Evolutionary conservation across 2,888 invertebrate species (phyloP).

Genomic region (Erebia ligea): DNA sequence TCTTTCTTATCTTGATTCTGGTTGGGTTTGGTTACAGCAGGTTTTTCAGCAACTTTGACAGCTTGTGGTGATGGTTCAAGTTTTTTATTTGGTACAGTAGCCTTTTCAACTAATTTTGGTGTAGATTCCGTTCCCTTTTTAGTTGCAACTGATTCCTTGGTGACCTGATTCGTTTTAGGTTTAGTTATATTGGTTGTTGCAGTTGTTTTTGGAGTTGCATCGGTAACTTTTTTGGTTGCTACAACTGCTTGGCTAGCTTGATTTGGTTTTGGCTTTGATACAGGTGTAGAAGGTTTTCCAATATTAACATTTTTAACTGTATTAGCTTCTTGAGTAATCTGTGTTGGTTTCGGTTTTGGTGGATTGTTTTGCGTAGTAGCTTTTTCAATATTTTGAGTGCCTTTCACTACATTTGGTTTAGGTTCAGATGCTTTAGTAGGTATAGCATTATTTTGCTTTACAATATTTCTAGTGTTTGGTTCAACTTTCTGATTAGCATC

Average conservation of each 20-base stretch:
- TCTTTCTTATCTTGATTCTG: conserved; percentile 13
- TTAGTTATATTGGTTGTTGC: not conserved
- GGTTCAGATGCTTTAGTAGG: not conserved
- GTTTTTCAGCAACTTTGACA: not conserved
- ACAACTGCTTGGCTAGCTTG: not conserved
- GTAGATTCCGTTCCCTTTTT: not conserved
- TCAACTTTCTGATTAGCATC: conserved; percentile 1
- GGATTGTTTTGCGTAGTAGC: not conserved
- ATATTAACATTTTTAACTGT: not conserved
- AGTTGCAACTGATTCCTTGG: conserved; percentile 26
- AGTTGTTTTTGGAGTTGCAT: not conserved
- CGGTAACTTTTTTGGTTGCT: not conserved
- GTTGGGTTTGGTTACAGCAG: conserved; percentile 1
- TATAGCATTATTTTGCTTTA: not conserved
- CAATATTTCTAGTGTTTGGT: not conserved
- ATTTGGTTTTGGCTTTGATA: conserved; percentile 2
- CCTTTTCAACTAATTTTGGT: not conserved
- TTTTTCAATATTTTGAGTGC: not conserved
- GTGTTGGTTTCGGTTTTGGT: not conserved
- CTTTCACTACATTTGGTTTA: not conserved
- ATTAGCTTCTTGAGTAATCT: not conserved
- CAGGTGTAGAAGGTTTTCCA: not conserved
- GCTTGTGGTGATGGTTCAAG: not conserved
- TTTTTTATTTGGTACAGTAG: conserved; percentile 10
- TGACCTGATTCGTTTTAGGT: conserved; percentile 6